Evolutionary conservation across 2,113 vertebrate genomes (phyloP), one percentile per base, ranked within the genome.

Genomic region (Brienomyrus longianalis): DNA sequence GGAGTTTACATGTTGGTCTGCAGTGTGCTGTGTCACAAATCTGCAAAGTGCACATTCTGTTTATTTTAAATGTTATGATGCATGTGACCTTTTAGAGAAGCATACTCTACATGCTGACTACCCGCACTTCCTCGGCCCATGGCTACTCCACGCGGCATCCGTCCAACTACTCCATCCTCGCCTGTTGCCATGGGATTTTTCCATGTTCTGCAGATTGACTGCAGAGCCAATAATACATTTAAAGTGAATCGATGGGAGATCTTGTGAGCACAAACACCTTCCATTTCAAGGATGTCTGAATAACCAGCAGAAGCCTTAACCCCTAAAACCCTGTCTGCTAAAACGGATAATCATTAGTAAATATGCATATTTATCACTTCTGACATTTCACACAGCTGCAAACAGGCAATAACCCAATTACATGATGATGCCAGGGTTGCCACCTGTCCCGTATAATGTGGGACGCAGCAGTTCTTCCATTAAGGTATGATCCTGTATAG

Each of bases 151-250:
- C 1, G 17, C n/a, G 51, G 15, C 51, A 19, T 15, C 84, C 13
- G 3, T 19, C 50, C 84, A 51, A 27, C n/a, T 52, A 52, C 13
- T 51, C 23, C 11, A 1, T n/a, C 15, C 50, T 86, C 21, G 85
- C 85, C 47, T 54, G 85, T 86, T 86, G 85, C 85, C 85, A 86
- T 86, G 50, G 85, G 51, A 86, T 86, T 52, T 52, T 86, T 51
- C 85, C 85, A 31, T 35, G 47, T 86, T 31, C n/a, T 56, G 51
- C 50, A 86, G 45, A 51, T 50, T 35, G 48, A 54, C 85, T 39
- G 85, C 47, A 51, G 27, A n/a, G 84, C 48, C 50, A 52, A 15
- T 47, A 84, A 84, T 84, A 48, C 39, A 48, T 47, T 85, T 48
- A 48, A 85, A 51, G 6, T 50, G 43, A 50, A 85, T 27, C 45